Base-by-base conservation (phyloP, 2,797 vertebrate genomes). In the Melanotaenia pygmaea region DNA sequence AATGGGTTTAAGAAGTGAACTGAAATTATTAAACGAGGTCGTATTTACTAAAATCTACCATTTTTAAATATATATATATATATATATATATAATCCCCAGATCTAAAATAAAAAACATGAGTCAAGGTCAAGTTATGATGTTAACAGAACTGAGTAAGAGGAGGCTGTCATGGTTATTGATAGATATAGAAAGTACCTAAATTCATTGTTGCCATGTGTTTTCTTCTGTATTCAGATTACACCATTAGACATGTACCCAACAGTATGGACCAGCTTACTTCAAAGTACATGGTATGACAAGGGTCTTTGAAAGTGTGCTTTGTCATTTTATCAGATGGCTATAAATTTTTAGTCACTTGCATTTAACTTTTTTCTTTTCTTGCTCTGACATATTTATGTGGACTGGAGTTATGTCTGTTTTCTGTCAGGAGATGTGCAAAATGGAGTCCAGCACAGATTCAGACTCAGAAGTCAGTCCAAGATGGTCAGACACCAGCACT, bases 401-500 rank as follows among this genome's bases (percentile, higher is more conserved):
- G 9, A 71, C 53, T 20, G 10, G 18, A n/a, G n/a, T 16, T 13
- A 51, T 5, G 4, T 72, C 10, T 82, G 43, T 80, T 88, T 81
- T 84, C 16, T 74, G 38, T 67, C 85, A 96, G 95, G 88, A 94
- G 84, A 94, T 96, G 91, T 96, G 95, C 77, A 88, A 86, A 75
- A 90, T 95, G 74, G 94, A 95, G 61, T 96, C 96, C 30, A 97
- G 96, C 74, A 94, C 94, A 0, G 96, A 96, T 70, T 96, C 95
- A 0, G 96, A 96, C 76, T 93, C 95, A 0, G 96, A 96, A 82
- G 88, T 86, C 40, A 94, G 87, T 2, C 56, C 10, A 70, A 94
- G 94, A 88, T 95, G 94, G 92, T 85, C 84, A 0, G 94, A 95
- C 78, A 92, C 90, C 82, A 94, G 92, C 89, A 90, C 86, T 32